Evolutionary conservation across 2,113 vertebrate species (phyloP).

Genomic region (Platanista minor): DNA sequence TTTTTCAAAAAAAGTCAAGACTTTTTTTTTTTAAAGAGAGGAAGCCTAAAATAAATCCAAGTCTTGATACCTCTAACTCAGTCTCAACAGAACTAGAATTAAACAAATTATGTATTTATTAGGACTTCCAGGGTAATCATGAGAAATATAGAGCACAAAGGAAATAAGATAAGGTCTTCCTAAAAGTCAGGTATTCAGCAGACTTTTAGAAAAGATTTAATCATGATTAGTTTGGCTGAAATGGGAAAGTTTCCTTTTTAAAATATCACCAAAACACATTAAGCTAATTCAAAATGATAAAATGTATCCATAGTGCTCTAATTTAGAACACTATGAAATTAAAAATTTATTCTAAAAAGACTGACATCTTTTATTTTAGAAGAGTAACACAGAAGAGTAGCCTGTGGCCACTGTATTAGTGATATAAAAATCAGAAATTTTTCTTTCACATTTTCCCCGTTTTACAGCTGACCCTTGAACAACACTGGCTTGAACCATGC

Average conservation of each 20-base stretch:
- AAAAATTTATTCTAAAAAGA: neutral
- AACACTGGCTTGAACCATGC: neutral
- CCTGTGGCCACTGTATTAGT: neutral
- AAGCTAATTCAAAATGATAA: neutral
- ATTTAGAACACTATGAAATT: neutral
- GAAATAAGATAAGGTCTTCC: neutral
- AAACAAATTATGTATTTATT: neutral
- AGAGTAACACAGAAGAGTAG: neutral
- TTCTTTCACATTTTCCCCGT: neutral
- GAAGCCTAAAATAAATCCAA: neutral
- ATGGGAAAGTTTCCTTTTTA: neutral
- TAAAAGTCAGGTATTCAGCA: neutral
- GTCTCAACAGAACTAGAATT: neutral
- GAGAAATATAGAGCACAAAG: neutral
- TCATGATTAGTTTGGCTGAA: neutral
- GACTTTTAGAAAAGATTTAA: neutral
- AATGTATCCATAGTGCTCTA: neutral
- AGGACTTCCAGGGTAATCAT: neutral
- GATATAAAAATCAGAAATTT: neutral
- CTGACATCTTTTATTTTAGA: neutral
- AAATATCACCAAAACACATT: neutral
- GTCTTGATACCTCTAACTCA: neutral
- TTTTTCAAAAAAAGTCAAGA: neutral
- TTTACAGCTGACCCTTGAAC: neutral
- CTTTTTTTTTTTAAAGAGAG: neutral